Conservation (phyloP, 2,888 invertebrate genomes). For the Drosophila falleni region DNA sequence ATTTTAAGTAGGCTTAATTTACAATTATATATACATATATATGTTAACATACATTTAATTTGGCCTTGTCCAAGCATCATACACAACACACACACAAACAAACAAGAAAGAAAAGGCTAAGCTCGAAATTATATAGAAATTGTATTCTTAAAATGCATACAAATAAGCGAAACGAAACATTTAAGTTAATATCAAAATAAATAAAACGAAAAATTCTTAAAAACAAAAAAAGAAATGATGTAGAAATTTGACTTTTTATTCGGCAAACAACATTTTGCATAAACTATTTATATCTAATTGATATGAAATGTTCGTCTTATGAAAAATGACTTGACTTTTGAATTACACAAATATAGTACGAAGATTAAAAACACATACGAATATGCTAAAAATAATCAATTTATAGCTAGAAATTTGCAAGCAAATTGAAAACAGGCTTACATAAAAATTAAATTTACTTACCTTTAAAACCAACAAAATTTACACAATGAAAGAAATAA, state of each 20-base stretch:
- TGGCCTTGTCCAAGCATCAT: slow-evolving; percentile 43
- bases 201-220: slow-evolving; percentile 61
- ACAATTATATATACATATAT: slow-evolving; percentile 26
- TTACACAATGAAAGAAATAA: slow-evolving; percentile 73
- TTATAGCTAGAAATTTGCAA: slow-evolving; percentile 69
- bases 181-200: slow-evolving; percentile 75
- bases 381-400: slow-evolving; percentile 34
- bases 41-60: slow-evolving; percentile 52
- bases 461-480: slow-evolving; percentile 65
- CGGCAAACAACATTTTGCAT: slow-evolving; percentile 43
- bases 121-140: slow-evolving; percentile 75
- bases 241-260: slow-evolving; percentile 59
- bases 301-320: slow-evolving; percentile 61
- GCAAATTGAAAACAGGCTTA: slow-evolving; percentile 62
- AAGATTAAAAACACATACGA: background rate
- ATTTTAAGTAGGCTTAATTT: slow-evolving; percentile 75
- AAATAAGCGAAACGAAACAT: slow-evolving; percentile 63
- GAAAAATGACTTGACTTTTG: slow-evolving; percentile 67
- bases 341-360: slow-evolving; percentile 42
- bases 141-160: slow-evolving; percentile 58
- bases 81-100: slow-evolving; percentile 40
- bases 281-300: slow-evolving; percentile 46
- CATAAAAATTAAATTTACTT: slow-evolving; percentile 50
- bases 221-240: slow-evolving; percentile 43
- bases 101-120: slow-evolving; percentile 74